Base-by-base conservation (phyloP, 1,140 invertebrate species). In the Paraescarpia echinospica region DNA sequence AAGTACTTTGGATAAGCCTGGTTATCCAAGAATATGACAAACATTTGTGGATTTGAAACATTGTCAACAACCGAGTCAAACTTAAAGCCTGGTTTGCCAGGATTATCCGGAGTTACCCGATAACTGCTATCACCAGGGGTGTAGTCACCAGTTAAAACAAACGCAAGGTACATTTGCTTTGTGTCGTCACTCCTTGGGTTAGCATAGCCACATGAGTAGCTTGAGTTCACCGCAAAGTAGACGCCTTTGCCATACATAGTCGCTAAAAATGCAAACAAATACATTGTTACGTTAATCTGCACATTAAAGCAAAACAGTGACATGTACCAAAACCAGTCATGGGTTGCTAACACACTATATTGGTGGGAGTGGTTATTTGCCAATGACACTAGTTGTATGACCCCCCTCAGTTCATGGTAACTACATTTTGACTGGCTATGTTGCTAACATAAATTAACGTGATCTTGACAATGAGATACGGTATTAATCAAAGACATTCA, bases 1-100 rank as follows among this genome's bases (percentile, higher is more conserved):
- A 93, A 27, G 51, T 93, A 93, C 41, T 93, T 92, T 59, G 93
- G 93, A 77, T 93, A 93, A 31, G 91, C 91, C 77, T 89, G 77
- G 31, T 34, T 41, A 48, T 93, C 93, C 9, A 90, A 89, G 93
- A 93, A 93, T 34, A 93, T 35, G 33, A 93, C 91, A 48, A 92
- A 93, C 92, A 93, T 92, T 4, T 27, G 33, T n/a, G 91, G 91
- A 31, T 59, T 59, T 34, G 34, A 22, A 14, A 51, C n/a, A 48
- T 89, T 77, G 35, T 93, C 93, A 34, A 41, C 77, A 41, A 93
- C 93, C 1, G 93, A 93, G 48, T 93, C 93, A 89, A 33, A 92
- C 12, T 41, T 35, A 27, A 48, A 48, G n/a, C 59, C 48, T 33
- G 34, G 88, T 27, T 59, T 77, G 2, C 33, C 33, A 27, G 35